Percentiles rank a stretch among this genome's conserved stretches.
These are phyloP conservation scores for Nyctereutes procyonoides DNA, from an alignment of 2,113 vertebrate species.

Conservation along the genomic window DNA sequence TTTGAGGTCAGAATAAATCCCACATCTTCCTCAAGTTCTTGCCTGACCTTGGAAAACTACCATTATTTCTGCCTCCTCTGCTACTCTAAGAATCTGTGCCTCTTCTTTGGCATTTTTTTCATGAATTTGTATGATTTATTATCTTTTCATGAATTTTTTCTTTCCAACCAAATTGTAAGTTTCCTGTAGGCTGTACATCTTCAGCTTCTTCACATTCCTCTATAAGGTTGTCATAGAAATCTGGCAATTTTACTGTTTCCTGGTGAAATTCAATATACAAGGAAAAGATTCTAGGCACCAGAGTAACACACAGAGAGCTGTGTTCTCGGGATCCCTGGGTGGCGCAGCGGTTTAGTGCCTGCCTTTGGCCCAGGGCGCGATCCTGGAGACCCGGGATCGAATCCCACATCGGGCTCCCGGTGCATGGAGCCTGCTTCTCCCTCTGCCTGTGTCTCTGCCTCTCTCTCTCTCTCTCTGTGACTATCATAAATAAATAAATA, in stretches of 20 bases:
- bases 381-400: no score
- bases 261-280: not conserved
- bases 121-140: not conserved
- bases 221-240: not conserved
- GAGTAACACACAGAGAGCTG: not conserved
- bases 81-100: not conserved
- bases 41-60: not conserved
- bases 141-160: conserved; percentile 30
- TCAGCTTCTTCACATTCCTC: not conserved
- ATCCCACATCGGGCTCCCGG: no score
- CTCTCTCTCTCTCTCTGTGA: no score
- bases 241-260: not conserved
- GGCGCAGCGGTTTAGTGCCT: no score
- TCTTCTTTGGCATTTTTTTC: conserved; percentile 27
- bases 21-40: not conserved
- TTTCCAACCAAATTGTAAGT: not conserved
- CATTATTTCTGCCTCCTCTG: not conserved
- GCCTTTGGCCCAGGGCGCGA: no score
- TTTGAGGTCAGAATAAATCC: conserved; percentile 42
- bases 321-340: no score
- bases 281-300: not conserved
- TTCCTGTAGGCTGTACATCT: not conserved
- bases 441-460: no score
- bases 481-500: no score
- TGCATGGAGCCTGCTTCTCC: no score